A percentile compares a stretch with the other conserved stretches of the same genome.
Evolutionary conservation across 2,113 vertebrate species (phyloP).

Genomic region (Dipodomys spectabilis): DNA sequence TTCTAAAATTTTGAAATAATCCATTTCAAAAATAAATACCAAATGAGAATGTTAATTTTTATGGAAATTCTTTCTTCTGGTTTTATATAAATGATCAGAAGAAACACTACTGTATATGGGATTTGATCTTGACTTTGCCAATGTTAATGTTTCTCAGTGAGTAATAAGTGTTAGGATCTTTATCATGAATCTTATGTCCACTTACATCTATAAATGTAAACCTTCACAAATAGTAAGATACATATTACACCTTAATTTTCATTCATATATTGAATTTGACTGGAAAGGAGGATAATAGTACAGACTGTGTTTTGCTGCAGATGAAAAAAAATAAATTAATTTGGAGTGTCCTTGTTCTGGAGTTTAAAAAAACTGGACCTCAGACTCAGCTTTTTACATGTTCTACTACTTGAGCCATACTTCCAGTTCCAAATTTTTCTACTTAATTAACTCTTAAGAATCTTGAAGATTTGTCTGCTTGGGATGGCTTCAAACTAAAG

Average conservation of each 20-base stretch:
- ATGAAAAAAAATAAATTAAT: not conserved
- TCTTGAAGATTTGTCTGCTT: no score
- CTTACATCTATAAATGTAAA: not conserved
- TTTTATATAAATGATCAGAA: not conserved
- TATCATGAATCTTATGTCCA: not conserved
- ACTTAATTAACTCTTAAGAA: no score
- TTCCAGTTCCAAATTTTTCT: no score
- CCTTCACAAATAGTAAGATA: not conserved
- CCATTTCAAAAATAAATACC: conserved; percentile 2
- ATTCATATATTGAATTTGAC: no score
- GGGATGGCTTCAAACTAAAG: no score
- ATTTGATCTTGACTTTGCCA: not conserved
- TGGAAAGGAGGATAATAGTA: not conserved
- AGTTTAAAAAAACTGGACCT: no score
- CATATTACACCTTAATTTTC: not conserved
- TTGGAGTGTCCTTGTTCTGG: no score
- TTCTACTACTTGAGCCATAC: no score
- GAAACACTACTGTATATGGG: not conserved
- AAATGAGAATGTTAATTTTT: not conserved
- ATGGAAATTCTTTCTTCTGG: not conserved
- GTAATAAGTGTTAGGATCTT: not conserved
- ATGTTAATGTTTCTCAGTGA: not conserved
- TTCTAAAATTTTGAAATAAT: conserved; percentile 18
- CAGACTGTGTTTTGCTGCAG: not conserved
- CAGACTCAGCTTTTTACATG: no score